These are phyloP conservation scores for Sinosuthora webbiana DNA, from an alignment of 2,113 vertebrate genomes.

Conservation along the genomic window DNA sequence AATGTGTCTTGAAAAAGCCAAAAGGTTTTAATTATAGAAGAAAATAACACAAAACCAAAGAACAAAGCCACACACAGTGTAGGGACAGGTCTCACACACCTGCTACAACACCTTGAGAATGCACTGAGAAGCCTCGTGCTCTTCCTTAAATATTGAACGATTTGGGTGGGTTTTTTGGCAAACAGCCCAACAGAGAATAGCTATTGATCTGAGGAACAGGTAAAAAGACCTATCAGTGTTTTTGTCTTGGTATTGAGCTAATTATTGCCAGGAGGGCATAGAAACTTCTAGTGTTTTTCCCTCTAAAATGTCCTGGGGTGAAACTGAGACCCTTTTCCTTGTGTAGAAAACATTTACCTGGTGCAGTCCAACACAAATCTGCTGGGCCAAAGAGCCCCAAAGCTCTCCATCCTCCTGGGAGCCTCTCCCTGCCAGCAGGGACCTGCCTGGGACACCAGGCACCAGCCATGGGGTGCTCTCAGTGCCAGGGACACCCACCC, in stretches of 20 bases:
- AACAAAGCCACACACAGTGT: not conserved
- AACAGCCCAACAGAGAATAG: not conserved
- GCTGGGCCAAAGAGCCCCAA: not conserved
- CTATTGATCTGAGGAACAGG: not conserved
- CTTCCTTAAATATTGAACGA: not conserved
- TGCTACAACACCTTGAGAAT: not conserved
- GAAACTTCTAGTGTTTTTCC: not conserved
- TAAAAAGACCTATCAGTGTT: not conserved
- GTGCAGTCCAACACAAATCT: no score
- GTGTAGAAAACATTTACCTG: not conserved
- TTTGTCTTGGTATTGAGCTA: not conserved
- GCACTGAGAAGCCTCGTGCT: not conserved
- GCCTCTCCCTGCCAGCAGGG: not conserved
- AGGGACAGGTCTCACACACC: not conserved
- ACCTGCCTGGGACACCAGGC: not conserved
- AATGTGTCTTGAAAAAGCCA: not conserved
- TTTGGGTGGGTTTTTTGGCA: not conserved
- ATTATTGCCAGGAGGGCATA: not conserved
- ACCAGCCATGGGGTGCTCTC: fast-evolving
- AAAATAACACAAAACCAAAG: not conserved
- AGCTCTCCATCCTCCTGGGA: fast-evolving
- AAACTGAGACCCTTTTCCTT: not conserved
- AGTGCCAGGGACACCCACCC: not conserved
- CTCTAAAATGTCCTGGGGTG: not conserved
- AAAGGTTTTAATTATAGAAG: not conserved